Evolutionary conservation across 2,797 vertebrate species (phyloP), one percentile per base, ranked within the genome.

Genomic region (Chelmon rostratus): DNA sequence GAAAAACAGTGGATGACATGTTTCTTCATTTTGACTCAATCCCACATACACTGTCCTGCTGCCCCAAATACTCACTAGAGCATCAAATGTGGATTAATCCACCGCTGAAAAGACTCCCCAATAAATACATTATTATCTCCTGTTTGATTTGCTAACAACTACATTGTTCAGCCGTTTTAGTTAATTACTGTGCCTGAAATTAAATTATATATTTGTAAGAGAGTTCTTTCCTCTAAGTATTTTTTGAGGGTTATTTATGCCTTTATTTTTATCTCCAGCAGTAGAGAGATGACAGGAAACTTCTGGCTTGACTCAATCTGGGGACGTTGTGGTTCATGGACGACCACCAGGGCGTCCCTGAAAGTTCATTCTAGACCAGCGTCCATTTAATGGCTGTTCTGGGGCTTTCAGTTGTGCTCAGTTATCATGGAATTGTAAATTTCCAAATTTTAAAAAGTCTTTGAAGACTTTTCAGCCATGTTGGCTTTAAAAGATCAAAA

Each of bases 241-340:
- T n/a, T n/a, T 28, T 65, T 16, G 6, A 6, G 12, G 6, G 13
- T 46, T n/a, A n/a, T 64, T 37, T 56, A 64, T 28, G 50, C 38
- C 15, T 73, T 53, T 21, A 6, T 73, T 38, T 54, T 21, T 7
- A 35, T 35, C 23, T 4, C 38, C 0, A 11, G 54, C 49, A 38
- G 49, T 6, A 10, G 23, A 46, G 47, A 40, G 25, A 28, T 12
- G 44, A 40, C 33, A 6, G 15, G 19, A 63, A 63, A 35, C 21
- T 13, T 21, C 25, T 25, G 49, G 25, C 35, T 5, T 13, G 35
- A 40, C 38, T n/a, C 9, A 38, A 4, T 76, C 16, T n/a, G 21
- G n/a, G 68, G 19, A 76, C 6, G 13, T 50, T 28, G 40, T 37
- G 31, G n/a, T 74, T 42, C n/a, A n/a, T n/a, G n/a, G n/a, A n/a